Percentiles rank a stretch among this genome's conserved stretches.
phyloP scores from a whole-genome alignment of 2,113 vertebrate species.

The Herpetotheres cachinnans region DNA sequence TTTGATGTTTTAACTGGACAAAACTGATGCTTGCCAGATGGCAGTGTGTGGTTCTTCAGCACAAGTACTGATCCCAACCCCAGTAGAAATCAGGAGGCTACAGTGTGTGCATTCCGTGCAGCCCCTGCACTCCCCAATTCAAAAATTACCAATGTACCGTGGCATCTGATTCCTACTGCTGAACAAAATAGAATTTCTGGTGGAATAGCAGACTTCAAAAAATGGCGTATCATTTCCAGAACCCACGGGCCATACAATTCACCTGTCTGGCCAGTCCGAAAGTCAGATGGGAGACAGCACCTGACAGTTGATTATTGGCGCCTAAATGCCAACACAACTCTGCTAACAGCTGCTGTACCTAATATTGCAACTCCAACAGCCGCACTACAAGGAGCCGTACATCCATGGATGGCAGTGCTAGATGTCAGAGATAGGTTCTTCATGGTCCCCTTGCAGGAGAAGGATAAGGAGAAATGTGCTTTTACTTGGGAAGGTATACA shows the following conservation, averaged over 20 bases:
- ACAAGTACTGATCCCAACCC: neutral
- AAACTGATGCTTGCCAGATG: neutral
- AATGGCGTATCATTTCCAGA: neutral
- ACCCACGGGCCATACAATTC: neutral
- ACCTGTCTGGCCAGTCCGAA: neutral
- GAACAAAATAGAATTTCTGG: neutral
- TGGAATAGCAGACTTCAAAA: neutral
- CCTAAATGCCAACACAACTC: neutral
- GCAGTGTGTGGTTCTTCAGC: neutral
- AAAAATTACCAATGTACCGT: neutral
- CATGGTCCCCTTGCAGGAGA: neutral
- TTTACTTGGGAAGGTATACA: neutral
- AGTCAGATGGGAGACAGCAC: neutral
- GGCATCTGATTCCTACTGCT: neutral
- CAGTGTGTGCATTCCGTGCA: neutral
- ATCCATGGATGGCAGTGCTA: too few relatives aligned
- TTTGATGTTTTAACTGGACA: neutral
- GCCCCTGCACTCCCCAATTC: neutral
- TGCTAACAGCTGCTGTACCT: neutral
- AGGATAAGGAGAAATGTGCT: neutral
- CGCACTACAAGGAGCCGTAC: neutral
- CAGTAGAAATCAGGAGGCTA: neutral
- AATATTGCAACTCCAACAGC: neutral
- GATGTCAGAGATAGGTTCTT: neutral
- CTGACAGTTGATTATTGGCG: neutral